Evolutionary conservation across 2,888 invertebrate genomes (phyloP), one percentile per base, ranked within the genome.

Genomic region (Adineta ricciae): DNA sequence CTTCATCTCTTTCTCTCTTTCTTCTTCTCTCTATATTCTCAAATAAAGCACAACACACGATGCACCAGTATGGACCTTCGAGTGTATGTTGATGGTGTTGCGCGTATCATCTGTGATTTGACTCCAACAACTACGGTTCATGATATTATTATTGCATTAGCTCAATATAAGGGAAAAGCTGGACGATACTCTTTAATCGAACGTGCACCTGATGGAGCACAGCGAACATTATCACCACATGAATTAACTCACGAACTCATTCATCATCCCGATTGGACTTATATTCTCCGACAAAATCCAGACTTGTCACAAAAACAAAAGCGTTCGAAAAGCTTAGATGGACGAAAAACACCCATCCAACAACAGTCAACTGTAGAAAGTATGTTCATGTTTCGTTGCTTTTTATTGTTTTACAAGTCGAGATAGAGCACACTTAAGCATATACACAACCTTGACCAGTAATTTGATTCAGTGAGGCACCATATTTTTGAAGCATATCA

Each of bases 271-370:
- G 64, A 64, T 32, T 78, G 78, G 78, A 41, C 41, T 41, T 78
- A 78, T 78, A 78, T 78, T 78, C n/a, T 78, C 24, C 19, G 7
- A 78, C 41, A 78, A 78, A 78, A 78, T 78, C 8, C 9, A 38
- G 7, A 16, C 9, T 2, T 38, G 38, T 21, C 38, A 78, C 3
- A 78, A n/a, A 11, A 0, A 41, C 41, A 41, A 41, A 78, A 41
- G n/a, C 38, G 78, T 11, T 78, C 78, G 41, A 78, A 78, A 78
- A 78, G 78, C 41, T 41, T 78, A 78, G 78, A 78, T 41, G 78
- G n/a, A 21, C 41, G 41, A 38, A 78, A 78, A 78, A 41, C 78
- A 41, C 14, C 41, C 9, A 24, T 41, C 3, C 24, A 64, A 27
- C 46, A 46, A 46, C 46, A 46, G 11, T 32, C 64, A 64, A 16